Evolutionary conservation across 2,113 vertebrate species (phyloP).

Genomic region (Petrocephalus zakoni): DNA sequence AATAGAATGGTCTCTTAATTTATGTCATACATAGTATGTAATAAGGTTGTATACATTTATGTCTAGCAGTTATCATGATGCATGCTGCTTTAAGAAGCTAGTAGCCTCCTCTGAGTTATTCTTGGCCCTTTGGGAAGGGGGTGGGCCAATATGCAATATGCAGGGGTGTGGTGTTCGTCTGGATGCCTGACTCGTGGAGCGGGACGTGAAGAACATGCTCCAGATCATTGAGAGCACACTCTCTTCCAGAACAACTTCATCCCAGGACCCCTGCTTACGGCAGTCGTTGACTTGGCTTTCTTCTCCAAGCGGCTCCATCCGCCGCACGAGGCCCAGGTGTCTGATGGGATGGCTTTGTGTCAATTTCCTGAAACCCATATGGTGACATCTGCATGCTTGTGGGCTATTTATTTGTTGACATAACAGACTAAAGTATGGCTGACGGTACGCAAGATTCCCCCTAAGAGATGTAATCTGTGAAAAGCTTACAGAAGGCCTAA

Average conservation of each 20-base stretch:
- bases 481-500: neutral
- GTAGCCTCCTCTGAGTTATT: neutral
- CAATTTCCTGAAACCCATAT: neutral
- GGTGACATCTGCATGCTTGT: neutral
- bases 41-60: neutral
- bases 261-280: neutral
- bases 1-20: too few relatives aligned
- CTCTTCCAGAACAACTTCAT: neutral
- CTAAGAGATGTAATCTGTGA: neutral
- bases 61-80: neutral
- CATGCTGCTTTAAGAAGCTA: neutral
- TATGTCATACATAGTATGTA: neutral
- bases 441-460: neutral
- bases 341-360: neutral
- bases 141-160: neutral
- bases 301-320: neutral
- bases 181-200: neutral
- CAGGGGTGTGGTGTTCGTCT: neutral
- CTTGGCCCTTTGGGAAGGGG: neutral
- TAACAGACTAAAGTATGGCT: neutral
- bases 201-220: neutral
- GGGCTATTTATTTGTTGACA: neutral
- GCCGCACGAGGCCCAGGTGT: neutral
- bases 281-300: neutral
- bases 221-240: neutral